These are phyloP conservation scores for Parotocinclus haroldoi DNA, from an alignment of 2,797 vertebrate genomes.

Conservation along the genomic window DNA sequence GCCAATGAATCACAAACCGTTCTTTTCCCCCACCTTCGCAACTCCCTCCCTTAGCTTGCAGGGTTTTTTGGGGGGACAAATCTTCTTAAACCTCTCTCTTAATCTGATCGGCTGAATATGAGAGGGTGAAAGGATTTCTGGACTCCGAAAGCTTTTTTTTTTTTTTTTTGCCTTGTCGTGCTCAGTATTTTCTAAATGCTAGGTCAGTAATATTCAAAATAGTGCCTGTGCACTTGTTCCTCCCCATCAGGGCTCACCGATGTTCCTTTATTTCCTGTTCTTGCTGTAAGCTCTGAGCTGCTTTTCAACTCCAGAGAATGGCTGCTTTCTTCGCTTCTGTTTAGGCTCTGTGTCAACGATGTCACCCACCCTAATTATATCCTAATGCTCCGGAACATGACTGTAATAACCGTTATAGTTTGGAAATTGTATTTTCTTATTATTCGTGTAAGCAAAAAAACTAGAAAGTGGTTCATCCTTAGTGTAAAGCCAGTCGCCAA, in stretches of 20 bases:
- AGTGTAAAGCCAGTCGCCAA: constrained; percentile 14
- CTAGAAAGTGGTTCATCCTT: constrained; percentile 6
- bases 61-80: constrained; percentile 86
- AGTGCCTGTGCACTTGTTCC: constrained; percentile 59
- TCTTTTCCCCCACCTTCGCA: constrained; percentile 64
- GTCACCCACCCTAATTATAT: constrained; percentile 23
- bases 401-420: constrained; percentile 8
- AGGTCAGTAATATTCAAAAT: constrained; percentile 99
- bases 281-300: constrained; percentile 32
- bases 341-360: constrained; percentile 10
- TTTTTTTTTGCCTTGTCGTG: constrained; percentile 92
- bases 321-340: constrained; percentile 15
- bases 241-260: constrained; percentile 53
- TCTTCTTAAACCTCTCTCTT: constrained; percentile 99
- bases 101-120: constrained; percentile 99
- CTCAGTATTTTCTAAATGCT: constrained; percentile 95
- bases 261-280: constrained; percentile 31
- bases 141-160: constrained; percentile 97
- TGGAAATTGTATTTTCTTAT: constrained; percentile 2
- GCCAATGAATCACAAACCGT: constrained; percentile 98
- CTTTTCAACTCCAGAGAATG: constrained; percentile 28
- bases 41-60: constrained; percentile 86
- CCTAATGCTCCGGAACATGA: neutral
- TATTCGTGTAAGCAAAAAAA: constrained; percentile 4
- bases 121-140: constrained; percentile 98